Conservation (phyloP, 2,113 vertebrate species). For the Halichoerus grypus region DNA sequence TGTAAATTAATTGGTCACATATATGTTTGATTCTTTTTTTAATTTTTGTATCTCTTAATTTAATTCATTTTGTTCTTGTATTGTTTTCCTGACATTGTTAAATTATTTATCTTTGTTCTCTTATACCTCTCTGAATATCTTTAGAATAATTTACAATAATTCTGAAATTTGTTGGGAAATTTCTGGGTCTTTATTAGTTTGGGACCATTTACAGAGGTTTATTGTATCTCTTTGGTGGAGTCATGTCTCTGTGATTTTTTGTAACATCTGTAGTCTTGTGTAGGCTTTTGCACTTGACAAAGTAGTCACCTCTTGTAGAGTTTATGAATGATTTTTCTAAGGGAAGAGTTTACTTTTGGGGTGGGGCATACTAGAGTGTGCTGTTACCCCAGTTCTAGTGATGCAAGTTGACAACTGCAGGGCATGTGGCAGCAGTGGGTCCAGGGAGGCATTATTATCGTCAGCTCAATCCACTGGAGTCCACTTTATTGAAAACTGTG, state of each 20-base stretch:
- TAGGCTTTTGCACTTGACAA: background rate
- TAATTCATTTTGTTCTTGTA: no score
- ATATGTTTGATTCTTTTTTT: no score
- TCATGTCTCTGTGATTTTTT: background rate
- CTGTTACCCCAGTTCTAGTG: background rate
- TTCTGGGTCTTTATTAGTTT: no score
- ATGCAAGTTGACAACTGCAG: background rate
- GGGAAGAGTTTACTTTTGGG: background rate
- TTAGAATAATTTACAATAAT: no score
- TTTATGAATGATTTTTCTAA: background rate
- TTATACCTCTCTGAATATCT: no score
- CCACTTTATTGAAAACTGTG: background rate
- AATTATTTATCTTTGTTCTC: no score
- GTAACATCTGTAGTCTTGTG: background rate
- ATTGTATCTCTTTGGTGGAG: background rate
- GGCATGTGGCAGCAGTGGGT: background rate
- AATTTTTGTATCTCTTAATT: no score
- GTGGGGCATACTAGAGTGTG: background rate
- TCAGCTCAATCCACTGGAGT: background rate
- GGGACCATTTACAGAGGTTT: no score
- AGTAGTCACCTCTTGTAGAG: background rate
- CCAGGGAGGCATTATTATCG: background rate
- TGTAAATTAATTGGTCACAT: no score
- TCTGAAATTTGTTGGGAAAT: no score
- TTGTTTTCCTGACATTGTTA: no score